Evolutionary conservation across 2,888 invertebrate genomes (phyloP).

Genomic region (Camptogramma bilineatum): DNA sequence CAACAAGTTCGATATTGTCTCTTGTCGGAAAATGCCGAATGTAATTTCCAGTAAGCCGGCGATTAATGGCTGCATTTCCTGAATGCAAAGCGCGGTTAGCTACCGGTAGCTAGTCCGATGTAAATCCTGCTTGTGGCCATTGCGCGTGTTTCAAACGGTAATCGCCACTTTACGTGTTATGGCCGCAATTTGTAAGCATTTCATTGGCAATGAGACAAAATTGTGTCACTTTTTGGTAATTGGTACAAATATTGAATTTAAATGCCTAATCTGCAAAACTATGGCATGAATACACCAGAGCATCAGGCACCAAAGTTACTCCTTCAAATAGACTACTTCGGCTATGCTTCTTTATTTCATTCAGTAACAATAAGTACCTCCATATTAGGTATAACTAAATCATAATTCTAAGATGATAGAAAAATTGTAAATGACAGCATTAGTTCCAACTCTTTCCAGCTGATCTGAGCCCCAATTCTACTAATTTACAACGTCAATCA

Average conservation of each 20-base stretch:
- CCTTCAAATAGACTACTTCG: too few relatives aligned
- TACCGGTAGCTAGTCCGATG: conserved; percentile 33
- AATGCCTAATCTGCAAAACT: not conserved
- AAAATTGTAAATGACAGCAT: too few relatives aligned
- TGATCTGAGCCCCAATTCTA: too few relatives aligned
- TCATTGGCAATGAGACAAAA: conserved; percentile 1
- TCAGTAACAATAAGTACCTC: too few relatives aligned
- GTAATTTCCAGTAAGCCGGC: conserved; percentile 39
- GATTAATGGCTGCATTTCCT: conserved; percentile 44
- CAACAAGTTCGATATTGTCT: conserved; percentile 22
- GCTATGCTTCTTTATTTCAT: too few relatives aligned
- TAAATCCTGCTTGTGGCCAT: conserved; percentile 40
- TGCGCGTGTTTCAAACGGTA: conserved; percentile 39
- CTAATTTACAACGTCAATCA: too few relatives aligned
- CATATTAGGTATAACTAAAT: too few relatives aligned
- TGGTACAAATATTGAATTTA: not conserved
- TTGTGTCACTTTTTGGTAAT: not conserved
- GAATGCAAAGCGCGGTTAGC: conserved; percentile 33
- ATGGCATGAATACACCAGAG: too few relatives aligned
- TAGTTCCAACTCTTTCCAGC: too few relatives aligned
- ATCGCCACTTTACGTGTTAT: conserved; percentile 36
- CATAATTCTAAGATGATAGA: too few relatives aligned
- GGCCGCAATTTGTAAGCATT: conserved; percentile 19
- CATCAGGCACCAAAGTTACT: too few relatives aligned
- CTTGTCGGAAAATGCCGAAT: conserved; percentile 31